A percentile compares a stretch with the other conserved stretches of the same genome.
These are phyloP conservation scores for Drosophila vallismaia DNA, from an alignment of 2,888 invertebrate species.

Conservation along the genomic window DNA sequence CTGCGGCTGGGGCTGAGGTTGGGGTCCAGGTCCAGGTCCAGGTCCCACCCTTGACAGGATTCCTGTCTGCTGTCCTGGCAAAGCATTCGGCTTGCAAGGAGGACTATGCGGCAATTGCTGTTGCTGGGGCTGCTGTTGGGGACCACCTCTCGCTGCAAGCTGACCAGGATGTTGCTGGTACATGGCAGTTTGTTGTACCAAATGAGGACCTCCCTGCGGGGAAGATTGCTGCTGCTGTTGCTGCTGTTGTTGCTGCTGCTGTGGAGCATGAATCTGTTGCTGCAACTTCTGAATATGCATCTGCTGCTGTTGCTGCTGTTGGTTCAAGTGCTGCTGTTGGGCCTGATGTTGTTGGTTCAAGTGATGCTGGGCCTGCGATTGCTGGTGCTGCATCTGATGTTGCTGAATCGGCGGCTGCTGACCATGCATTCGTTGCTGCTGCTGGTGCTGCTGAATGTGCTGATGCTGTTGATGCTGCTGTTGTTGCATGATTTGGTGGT, in stretches of 20 bases:
- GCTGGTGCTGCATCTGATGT: conserved; percentile 56
- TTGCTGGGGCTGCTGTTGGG: conserved; percentile 34
- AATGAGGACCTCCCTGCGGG: conserved; percentile 42
- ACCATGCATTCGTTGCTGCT: conserved; percentile 55
- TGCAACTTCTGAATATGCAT: conserved; percentile 44
- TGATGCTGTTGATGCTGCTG: conserved; percentile 59
- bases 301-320: conserved; percentile 47
- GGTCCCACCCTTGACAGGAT: conserved; percentile 35
- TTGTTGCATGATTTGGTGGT: conserved; percentile 57
- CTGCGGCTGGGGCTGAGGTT: no score
- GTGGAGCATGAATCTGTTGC: conserved; percentile 35
- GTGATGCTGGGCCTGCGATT: conserved; percentile 48
- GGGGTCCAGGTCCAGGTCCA: no score
- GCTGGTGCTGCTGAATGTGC: conserved; percentile 65
- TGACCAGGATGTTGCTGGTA: conserved; percentile 60
- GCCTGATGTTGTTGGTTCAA: conserved; percentile 36
- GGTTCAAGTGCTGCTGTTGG: conserved; percentile 36
- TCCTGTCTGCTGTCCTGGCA: conserved; percentile 49
- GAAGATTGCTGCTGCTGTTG: conserved; percentile 38
- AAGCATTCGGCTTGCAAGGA: conserved; percentile 38
- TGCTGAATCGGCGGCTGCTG: conserved; percentile 59
- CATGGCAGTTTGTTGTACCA: conserved; percentile 43
- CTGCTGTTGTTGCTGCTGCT: conserved; percentile 43
- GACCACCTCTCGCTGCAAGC: conserved; percentile 40
- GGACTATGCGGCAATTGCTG: conserved; percentile 43